Conservation (phyloP, 1,140 invertebrate species). For the Trichogramma pretiosum region DNA sequence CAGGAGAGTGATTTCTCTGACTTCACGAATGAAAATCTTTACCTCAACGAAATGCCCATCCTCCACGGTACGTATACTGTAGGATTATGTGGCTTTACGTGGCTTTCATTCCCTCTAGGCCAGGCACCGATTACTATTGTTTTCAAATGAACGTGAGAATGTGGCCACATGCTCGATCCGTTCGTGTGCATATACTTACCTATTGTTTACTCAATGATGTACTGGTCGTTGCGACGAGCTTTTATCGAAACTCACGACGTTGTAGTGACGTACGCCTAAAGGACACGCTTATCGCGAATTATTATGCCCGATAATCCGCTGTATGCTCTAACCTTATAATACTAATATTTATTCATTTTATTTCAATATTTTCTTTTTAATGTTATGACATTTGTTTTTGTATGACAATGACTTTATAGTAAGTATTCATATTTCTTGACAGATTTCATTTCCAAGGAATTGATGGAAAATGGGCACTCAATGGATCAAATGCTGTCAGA, state of each 20-base stretch:
- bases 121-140: neutral
- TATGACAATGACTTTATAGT: no score
- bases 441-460: conserved; percentile 38
- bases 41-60: conserved; percentile 39
- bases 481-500: conserved; percentile 37
- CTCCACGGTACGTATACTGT: conserved; percentile 35
- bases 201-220: neutral
- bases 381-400: no score
- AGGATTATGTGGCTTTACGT: neutral
- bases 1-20: conserved; percentile 36
- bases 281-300: no score
- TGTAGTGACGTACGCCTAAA: neutral
- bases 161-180: neutral
- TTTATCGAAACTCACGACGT: neutral
- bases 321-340: neutral
- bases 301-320: neutral
- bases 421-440: conserved; percentile 36
- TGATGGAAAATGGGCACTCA: conserved; percentile 38
- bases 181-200: neutral
- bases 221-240: neutral
- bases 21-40: conserved; percentile 35
- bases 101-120: neutral
- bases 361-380: no score
- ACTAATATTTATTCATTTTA: conserved; percentile 5
- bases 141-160: neutral